Conservation (phyloP, 2,113 vertebrate genomes). For the Cepphus grylle region DNA sequence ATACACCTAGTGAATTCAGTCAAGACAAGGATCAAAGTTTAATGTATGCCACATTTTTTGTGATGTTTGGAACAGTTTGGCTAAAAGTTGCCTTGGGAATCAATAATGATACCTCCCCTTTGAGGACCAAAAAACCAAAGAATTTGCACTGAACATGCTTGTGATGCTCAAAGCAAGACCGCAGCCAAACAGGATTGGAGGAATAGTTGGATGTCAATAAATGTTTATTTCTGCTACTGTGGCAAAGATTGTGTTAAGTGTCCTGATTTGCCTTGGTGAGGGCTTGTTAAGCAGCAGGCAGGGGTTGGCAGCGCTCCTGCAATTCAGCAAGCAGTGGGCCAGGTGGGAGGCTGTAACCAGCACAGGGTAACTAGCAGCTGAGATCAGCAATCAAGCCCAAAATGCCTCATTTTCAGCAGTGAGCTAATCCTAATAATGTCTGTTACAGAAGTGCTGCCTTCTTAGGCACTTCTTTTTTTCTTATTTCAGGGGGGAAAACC, state of each 20-base stretch:
- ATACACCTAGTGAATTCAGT: neutral
- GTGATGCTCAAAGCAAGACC: neutral
- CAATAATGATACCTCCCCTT: neutral
- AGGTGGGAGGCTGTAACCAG: neutral
- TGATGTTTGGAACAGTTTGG: neutral
- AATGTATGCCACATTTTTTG: neutral
- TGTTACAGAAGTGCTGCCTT: neutral
- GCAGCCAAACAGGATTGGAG: neutral
- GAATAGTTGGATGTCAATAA: neutral
- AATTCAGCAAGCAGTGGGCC: rapidly evolving
- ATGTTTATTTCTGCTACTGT: neutral
- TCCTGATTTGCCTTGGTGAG: neutral
- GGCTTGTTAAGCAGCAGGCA: neutral
- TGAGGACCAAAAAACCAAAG: neutral
- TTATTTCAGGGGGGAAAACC: rapidly evolving
- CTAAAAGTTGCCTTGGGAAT: neutral
- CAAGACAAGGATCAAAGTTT: neutral
- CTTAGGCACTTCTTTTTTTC: neutral
- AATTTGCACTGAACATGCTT: neutral
- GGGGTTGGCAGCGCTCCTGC: neutral
- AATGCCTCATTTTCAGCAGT: neutral
- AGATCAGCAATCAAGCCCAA: neutral
- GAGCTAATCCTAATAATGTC: neutral
- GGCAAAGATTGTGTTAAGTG: neutral
- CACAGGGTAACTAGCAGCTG: neutral